Conservation (phyloP, 2,113 vertebrate species). For the Stigmatopora nigra region DNA sequence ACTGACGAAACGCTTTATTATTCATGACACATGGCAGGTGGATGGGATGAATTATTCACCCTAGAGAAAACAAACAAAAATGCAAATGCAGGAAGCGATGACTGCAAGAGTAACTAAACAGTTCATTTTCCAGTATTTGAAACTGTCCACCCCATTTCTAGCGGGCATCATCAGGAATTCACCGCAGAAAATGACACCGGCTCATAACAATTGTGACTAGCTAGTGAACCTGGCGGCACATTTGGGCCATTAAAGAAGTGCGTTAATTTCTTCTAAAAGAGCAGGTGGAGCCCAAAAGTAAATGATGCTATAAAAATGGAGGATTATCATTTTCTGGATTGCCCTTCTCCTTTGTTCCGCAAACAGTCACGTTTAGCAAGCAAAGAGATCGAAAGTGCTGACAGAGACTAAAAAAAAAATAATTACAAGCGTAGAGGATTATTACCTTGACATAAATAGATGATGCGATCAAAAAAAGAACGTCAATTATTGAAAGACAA, state of each 20-base stretch:
- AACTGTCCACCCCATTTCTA: neutral
- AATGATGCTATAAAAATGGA: neutral
- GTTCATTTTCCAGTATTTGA: neutral
- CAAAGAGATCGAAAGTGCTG: slow-evolving; percentile 1
- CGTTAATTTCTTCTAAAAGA: neutral
- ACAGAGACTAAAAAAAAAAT: neutral
- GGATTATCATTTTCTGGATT: neutral
- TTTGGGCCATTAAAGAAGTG: neutral
- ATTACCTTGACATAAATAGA: neutral
- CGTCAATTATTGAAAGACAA: neutral
- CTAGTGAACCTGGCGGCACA: neutral
- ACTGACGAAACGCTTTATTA: neutral
- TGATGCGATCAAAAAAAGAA: neutral
- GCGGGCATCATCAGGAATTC: neutral
- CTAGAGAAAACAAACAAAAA: slow-evolving; percentile 6
- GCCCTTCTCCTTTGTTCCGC: neutral
- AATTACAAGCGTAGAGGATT: neutral
- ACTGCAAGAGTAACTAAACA: neutral
- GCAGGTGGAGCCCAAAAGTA: slow-evolving; percentile 4
- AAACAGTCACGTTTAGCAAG: slow-evolving; percentile 2
- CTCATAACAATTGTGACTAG: neutral
- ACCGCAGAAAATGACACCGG: neutral
- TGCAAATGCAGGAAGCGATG: slow-evolving; percentile 9
- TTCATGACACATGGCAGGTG: slow-evolving; percentile 10
- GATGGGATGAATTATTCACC: slow-evolving; percentile 17